Conservation (phyloP, 2,797 vertebrate genomes). For the Acipenser oxyrinchus region DNA sequence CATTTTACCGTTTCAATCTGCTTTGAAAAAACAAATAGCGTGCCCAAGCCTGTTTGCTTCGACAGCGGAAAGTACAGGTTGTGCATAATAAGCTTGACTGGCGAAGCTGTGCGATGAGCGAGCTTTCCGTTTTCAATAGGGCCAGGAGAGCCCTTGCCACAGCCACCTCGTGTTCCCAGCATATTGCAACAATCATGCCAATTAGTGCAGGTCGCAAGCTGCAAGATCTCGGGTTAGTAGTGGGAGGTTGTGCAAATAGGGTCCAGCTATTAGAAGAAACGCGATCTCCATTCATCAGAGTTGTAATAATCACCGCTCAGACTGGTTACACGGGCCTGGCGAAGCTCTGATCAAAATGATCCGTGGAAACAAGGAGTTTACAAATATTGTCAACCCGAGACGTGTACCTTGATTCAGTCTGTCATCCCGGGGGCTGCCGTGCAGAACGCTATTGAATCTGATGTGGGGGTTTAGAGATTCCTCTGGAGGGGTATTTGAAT, state of each 20-base stretch:
- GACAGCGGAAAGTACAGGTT: too few relatives aligned
- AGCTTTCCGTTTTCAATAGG: conserved; percentile 34
- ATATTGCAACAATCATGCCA: conserved; percentile 89
- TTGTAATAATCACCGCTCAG: conserved; percentile 62
- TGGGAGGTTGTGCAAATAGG: conserved; percentile 86
- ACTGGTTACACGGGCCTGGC: conserved; percentile 45
- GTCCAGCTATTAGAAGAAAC: conserved; percentile 82
- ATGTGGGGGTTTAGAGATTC: neutral
- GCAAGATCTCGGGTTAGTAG: conserved; percentile 73
- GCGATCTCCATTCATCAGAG: conserved; percentile 83
- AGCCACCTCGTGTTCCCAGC: conserved; percentile 33
- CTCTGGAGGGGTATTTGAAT: neutral
- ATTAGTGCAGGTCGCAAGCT: conserved; percentile 79
- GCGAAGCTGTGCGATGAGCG: conserved; percentile 16
- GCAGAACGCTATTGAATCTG: conserved; percentile 11
- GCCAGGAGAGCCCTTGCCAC: conserved; percentile 30
- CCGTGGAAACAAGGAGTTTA: conserved; percentile 76
- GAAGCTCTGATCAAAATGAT: conserved; percentile 72
- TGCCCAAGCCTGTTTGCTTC: too few relatives aligned
- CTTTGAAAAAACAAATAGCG: too few relatives aligned
- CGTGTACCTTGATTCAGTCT: conserved; percentile 47
- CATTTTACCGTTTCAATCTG: too few relatives aligned
- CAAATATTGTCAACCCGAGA: conserved; percentile 75
- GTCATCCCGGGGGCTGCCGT: conserved; percentile 40
- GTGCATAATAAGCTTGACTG: too few relatives aligned